Conservation (phyloP, 2,888 invertebrate genomes). For the Odontocerum albicorne region DNA sequence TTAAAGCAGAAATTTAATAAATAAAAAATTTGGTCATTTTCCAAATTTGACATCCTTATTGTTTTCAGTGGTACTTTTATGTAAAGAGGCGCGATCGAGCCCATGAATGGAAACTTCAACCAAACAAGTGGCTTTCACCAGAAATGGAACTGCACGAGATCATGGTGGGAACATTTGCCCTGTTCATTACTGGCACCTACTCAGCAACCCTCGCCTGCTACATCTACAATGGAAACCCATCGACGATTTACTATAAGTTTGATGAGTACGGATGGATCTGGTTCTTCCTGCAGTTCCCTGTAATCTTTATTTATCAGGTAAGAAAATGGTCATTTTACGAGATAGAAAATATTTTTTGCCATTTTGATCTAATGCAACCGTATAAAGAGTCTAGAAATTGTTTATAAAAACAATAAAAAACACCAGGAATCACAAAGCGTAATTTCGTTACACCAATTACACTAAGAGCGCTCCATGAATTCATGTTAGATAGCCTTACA, state of each 20-base stretch:
- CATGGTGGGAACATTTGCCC: constrained; percentile 60
- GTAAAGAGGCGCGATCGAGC: constrained; percentile 61
- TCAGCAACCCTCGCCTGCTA: constrained; percentile 67
- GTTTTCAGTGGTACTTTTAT: constrained; percentile 70
- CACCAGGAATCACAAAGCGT: too few relatives aligned
- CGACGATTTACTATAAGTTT: constrained; percentile 64
- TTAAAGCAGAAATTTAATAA: too few relatives aligned
- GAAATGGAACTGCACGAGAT: constrained; percentile 72
- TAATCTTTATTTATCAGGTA: constrained; percentile 65
- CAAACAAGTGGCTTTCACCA: constrained; percentile 65
- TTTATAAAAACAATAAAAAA: too few relatives aligned
- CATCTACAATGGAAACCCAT: constrained; percentile 67
- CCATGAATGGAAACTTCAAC: constrained; percentile 75
- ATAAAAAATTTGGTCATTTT: too few relatives aligned
- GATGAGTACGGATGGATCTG: constrained; percentile 66
- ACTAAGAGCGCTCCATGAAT: too few relatives aligned
- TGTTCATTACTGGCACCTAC: constrained; percentile 57
- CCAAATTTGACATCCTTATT: too few relatives aligned
- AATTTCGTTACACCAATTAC: too few relatives aligned
- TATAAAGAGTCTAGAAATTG: too few relatives aligned
- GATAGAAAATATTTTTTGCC: too few relatives aligned
- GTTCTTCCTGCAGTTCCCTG: constrained; percentile 65
- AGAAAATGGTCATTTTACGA: too few relatives aligned
- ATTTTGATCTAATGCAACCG: too few relatives aligned
- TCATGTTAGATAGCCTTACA: too few relatives aligned